Percentiles rank a stretch among this genome's conserved stretches.
Evolutionary conservation across 2,113 vertebrate species (phyloP).

Genomic region (Arothron firmamentum): DNA sequence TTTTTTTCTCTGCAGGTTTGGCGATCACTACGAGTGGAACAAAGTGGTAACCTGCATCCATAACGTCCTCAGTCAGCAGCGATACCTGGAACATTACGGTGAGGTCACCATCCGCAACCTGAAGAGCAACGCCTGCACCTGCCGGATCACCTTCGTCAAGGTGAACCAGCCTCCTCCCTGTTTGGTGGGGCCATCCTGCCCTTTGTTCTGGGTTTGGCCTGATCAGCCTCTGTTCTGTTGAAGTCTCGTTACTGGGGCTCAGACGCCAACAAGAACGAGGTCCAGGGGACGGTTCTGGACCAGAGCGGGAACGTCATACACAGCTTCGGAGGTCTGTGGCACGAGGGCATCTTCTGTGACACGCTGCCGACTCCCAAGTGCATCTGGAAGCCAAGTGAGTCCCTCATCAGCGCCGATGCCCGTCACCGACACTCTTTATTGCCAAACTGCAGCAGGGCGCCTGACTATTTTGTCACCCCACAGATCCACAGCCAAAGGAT

Average conservation of each 20-base stretch:
- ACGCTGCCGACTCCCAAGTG: slow-evolving; percentile 77
- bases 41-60: slow-evolving; percentile 93
- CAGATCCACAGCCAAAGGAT: slow-evolving; percentile 80
- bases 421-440: too few species aligned
- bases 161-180: slow-evolving; percentile 51
- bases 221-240: neutral
- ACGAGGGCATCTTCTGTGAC: slow-evolving; percentile 87
- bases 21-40: slow-evolving; percentile 94
- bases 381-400: slow-evolving; percentile 91
- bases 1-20: slow-evolving; percentile 69
- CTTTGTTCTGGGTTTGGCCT: neutral
- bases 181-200: too few species aligned
- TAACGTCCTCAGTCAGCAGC: slow-evolving; percentile 88
- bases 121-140: slow-evolving; percentile 79
- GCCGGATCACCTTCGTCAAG: slow-evolving; percentile 91
- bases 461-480: slow-evolving; percentile 18
- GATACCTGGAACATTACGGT: slow-evolving; percentile 90
- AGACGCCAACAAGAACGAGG: slow-evolving; percentile 80
- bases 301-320: slow-evolving; percentile 80
- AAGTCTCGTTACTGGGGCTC: slow-evolving; percentile 87
- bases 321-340: slow-evolving; percentile 87
- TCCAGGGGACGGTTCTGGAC: slow-evolving; percentile 84
- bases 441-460: neutral
- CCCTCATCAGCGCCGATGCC: too few species aligned
- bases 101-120: slow-evolving; percentile 88